phyloP scores from a whole-genome alignment of 2,888 invertebrate species.

The Sphinx pinastri region DNA sequence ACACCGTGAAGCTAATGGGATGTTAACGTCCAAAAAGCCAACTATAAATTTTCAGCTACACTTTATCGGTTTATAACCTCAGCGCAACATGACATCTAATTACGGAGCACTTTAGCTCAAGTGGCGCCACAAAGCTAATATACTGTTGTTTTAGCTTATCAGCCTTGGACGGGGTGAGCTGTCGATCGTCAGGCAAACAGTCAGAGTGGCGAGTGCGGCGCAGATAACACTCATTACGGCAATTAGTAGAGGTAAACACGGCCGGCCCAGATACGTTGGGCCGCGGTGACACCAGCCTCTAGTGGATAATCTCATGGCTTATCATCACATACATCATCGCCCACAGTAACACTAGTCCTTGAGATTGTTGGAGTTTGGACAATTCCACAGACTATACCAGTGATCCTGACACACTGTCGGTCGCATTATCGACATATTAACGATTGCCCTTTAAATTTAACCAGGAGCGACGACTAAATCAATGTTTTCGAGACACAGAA shows the following conservation, averaged over 20 bases:
- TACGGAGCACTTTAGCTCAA: slow-evolving; percentile 24
- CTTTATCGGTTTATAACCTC: slow-evolving; percentile 24
- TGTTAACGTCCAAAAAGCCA: slow-evolving; percentile 25
- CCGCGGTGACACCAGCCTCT: slow-evolving; percentile 39
- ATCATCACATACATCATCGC: not conserved
- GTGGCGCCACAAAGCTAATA: slow-evolving; percentile 24
- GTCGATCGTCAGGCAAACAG: slow-evolving; percentile 67
- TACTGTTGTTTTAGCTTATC: slow-evolving; percentile 33
- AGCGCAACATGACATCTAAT: slow-evolving; percentile 23
- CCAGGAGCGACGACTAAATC: too few relatives aligned
- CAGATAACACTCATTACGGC: slow-evolving; percentile 77
- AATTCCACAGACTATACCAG: too few relatives aligned
- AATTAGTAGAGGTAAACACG: slow-evolving; percentile 77
- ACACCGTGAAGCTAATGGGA: slow-evolving; percentile 38
- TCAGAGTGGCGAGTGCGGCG: slow-evolving; percentile 58
- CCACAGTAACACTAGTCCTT: not conserved
- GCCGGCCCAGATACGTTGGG: slow-evolving; percentile 62
- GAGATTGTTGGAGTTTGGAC: not conserved
- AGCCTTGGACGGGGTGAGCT: slow-evolving; percentile 59
- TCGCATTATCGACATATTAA: not conserved
- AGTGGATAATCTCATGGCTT: slow-evolving; percentile 29
- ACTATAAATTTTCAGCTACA: slow-evolving; percentile 19
- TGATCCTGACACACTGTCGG: too few relatives aligned
- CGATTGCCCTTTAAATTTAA: too few relatives aligned
- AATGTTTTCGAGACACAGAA: too few relatives aligned